Percentiles rank a stretch among this genome's conserved stretches.
These are phyloP conservation scores for Anastrepha ludens DNA, from an alignment of 1,140 invertebrate genomes.

Conservation along the genomic window DNA sequence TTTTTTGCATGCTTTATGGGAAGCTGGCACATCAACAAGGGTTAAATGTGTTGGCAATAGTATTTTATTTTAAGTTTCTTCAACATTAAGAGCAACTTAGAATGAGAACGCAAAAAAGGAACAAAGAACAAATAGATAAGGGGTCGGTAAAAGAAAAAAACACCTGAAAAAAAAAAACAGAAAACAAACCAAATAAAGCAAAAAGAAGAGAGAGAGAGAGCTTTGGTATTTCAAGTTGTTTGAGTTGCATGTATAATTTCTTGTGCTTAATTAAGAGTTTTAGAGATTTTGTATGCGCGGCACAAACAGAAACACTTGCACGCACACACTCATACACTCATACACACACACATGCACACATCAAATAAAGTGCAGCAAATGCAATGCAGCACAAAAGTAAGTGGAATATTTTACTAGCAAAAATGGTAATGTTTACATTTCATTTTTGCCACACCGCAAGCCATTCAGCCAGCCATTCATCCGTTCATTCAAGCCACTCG, in stretches of 20 bases:
- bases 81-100: not conserved
- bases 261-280: constrained; percentile 48
- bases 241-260: constrained; percentile 42
- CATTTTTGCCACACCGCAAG: constrained; percentile 42
- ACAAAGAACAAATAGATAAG: no score
- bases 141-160: not conserved
- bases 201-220: not conserved
- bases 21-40: no score
- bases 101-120: no score
- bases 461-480: not conserved
- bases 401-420: constrained; percentile 36
- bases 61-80: not conserved
- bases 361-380: constrained; percentile 5
- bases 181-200: no score
- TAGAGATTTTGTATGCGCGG: constrained; percentile 29
- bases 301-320: not conserved
- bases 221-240: not conserved
- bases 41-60: no score
- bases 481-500: constrained; percentile 23
- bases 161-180: not conserved
- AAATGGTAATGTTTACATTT: constrained; percentile 39
- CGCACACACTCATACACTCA: not conserved
- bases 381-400: constrained; percentile 8
- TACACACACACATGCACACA: not conserved
- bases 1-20: no score